Evolutionary conservation across 2,113 vertebrate genomes (phyloP), one percentile per base, ranked within the genome.

Genomic region (Paramisgurnus dabryanus): DNA sequence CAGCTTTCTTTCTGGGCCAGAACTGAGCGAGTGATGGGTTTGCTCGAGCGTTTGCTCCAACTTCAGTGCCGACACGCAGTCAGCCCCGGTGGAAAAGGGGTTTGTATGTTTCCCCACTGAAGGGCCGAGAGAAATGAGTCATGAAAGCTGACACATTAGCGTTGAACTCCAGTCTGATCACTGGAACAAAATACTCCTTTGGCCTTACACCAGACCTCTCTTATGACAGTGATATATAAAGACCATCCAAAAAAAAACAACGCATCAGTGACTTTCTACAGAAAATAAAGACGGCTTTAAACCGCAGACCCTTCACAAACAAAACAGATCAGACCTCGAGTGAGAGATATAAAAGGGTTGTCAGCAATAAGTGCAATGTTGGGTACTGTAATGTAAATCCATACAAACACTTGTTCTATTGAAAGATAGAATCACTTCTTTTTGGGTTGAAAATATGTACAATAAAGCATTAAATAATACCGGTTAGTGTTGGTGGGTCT

Each of bases 91-190:
- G 27, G 27, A 34, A 3, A 34, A 34, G 27, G 3, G 27, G 27
- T 9, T 15, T 49, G 58, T 50, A 64, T 45, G 71, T 4, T 15
- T 72, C 34, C 69, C 57, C 6, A 22, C 69, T 49, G 43, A 27
- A 49, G 13, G 67, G 11, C 7, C 17, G 4, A 47, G 45, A 43
- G 40, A 80, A 67, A 80, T 80, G 58, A 80, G 69, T 77, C 70
- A 22, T 76, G n/a, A 82, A 77, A 71, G 53, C 84, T 84, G 81
- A 50, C 77, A 82, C 71, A 66, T 84, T 78, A 78, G 74, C 27
- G 27, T 15, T 61, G n/a, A 81, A 81, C 63, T 70, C 73, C 22
- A 34, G 22, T 55, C 72, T 67, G 57, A 82, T 84, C 77, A 85
- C 34, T 47, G 68, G 76, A 71, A 84, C 68, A 61, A 73, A 82